Percentiles rank a stretch among this genome's conserved stretches.
Conservation (phyloP, 2,113 vertebrate genomes). For the Callipepla californica region DNA sequence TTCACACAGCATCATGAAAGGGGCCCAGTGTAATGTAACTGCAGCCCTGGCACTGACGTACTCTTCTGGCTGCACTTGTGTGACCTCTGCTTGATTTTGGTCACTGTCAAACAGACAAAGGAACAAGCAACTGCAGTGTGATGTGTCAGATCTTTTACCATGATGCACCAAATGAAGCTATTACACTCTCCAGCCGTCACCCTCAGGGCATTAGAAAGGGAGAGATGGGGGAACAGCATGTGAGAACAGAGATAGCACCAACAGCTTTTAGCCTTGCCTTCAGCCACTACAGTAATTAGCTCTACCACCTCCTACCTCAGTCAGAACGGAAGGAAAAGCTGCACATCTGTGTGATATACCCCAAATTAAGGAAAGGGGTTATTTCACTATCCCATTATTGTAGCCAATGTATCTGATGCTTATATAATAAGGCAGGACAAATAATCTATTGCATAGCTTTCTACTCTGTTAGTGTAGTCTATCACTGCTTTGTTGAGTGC, state of each 20-base stretch:
- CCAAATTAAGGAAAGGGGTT: neutral
- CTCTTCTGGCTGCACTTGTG: neutral
- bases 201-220: neutral
- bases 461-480: slow-evolving; percentile 21
- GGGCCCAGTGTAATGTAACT: neutral
- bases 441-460: neutral
- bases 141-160: neutral
- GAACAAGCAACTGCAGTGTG: slow-evolving; percentile 27
- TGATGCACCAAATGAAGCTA: neutral
- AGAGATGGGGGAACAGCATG: neutral
- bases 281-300: neutral
- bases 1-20: slow-evolving; percentile 32
- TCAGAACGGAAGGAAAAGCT: neutral
- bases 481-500: neutral
- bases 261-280: neutral
- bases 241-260: neutral
- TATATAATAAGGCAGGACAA: neutral
- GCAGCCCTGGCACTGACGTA: accelerated
- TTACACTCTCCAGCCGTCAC: neutral
- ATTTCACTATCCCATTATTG: neutral
- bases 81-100: slow-evolving; percentile 28
- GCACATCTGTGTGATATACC: accelerated
- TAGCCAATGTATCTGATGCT: neutral
- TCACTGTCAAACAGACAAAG: neutral
- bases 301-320: neutral